Evolutionary conservation across 2,797 vertebrate genomes (phyloP).

Genomic region (Pelochelys cantorii): DNA sequence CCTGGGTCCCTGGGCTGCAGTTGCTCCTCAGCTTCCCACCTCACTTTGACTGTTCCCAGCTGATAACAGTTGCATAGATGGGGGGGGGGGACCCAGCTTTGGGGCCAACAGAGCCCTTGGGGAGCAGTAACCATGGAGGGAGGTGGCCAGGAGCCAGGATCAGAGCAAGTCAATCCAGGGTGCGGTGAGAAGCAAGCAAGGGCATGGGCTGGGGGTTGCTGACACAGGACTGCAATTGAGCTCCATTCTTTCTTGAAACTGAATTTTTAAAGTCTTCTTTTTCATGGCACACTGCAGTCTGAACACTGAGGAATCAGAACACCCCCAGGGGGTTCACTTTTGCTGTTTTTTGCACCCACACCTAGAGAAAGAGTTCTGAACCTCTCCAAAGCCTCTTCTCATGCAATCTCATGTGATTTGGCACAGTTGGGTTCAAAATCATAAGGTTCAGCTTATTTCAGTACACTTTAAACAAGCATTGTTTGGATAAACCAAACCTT

Average conservation of each 20-base stretch:
- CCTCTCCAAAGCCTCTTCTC: background rate
- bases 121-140: too few species aligned
- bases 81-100: too few species aligned
- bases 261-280: background rate
- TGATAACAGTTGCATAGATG: too few species aligned
- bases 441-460: background rate
- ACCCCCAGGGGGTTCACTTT: background rate
- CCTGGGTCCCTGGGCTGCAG: too few species aligned
- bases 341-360: background rate
- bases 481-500: background rate
- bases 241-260: background rate
- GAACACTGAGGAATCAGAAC: background rate
- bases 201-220: too few species aligned
- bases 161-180: too few species aligned
- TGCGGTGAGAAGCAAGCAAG: too few species aligned
- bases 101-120: too few species aligned
- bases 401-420: background rate
- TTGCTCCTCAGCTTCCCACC: too few species aligned
- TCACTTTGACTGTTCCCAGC: too few species aligned
- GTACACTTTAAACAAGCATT: background rate
- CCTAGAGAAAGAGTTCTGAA: background rate
- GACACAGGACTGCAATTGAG: too few species aligned
- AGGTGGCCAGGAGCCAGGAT: too few species aligned
- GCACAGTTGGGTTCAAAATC: rapidly evolving
- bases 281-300: background rate